Evolutionary conservation across 2,113 vertebrate genomes (phyloP), one percentile per base, ranked within the genome.

Genomic region (Pachypanchax playfairii): DNA sequence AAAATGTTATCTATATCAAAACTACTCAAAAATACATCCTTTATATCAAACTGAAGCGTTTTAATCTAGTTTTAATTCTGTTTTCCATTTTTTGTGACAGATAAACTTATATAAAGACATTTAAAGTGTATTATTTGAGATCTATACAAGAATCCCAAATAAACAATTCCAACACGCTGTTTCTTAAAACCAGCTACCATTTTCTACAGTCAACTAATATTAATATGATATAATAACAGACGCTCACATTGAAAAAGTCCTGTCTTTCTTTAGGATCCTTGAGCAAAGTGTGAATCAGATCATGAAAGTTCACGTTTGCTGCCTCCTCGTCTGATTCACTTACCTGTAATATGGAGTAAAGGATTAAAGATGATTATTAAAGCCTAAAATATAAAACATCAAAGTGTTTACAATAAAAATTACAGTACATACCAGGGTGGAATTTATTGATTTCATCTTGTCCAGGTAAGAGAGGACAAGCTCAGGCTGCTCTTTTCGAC

Each of bases 231-330:
- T n/a, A n/a, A n/a, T n/a, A n/a, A n/a, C n/a, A n/a, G n/a, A n/a
- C n/a, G n/a, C 76, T 83, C 54, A 90, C 90, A 64, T 4, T 28
- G 67, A 91, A 90, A 69, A 90, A 91, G 7, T 72, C 49, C 14
- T 2, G 55, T 67, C 66, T 86, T 57, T 78, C 66, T 14, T 80
- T 70, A 1, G 84, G 64, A 63, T 89, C 77, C 76, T 83, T 86
- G 21, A 90, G 76, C 28, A 91, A 68, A 36, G 56, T 64, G 25
- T 87, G 88, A 70, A 89, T 78, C 62, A 87, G 49, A 39, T 84
- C 74, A 5, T 63, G 24, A 51, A 91, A 87, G 26, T 63, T 52
- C 4, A 46, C 18, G 2, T 5, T 51, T 3, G 77, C 62, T 17
- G 52, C 65, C n/a, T 84, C 71, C 15, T 80, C 73, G 20, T 72